Conservation (phyloP, 2,797 vertebrate species). For the Danionella dracula region DNA sequence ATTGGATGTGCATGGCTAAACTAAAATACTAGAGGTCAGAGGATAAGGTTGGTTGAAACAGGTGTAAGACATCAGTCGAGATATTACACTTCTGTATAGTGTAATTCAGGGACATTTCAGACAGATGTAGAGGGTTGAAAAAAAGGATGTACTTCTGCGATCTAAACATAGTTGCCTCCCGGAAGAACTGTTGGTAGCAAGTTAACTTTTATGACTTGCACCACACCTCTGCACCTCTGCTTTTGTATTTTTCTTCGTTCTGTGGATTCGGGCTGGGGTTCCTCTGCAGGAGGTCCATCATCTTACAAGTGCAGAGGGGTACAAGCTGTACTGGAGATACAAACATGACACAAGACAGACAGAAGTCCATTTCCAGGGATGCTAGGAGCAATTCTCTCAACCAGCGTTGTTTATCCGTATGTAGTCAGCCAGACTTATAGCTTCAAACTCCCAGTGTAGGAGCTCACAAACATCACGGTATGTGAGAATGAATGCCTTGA, state of each 20-base stretch:
- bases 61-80: not conserved
- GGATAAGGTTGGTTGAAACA: not conserved
- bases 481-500: constrained; percentile 20
- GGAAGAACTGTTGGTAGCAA: not conserved
- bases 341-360: constrained; percentile 21
- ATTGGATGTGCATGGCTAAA: not conserved
- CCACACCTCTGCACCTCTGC: not conserved
- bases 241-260: constrained; percentile 21
- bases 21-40: not conserved
- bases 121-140: not conserved
- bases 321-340: not conserved
- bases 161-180: constrained; percentile 16
- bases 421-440: constrained; percentile 10
- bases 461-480: constrained; percentile 14
- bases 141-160: not conserved
- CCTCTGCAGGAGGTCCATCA: constrained; percentile 13
- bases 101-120: not conserved
- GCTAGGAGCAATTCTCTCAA: constrained; percentile 28
- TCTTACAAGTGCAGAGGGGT: constrained; percentile 18
- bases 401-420: constrained; percentile 11
- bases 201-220: not conserved
- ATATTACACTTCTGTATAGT: not conserved
- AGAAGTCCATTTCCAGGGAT: constrained; percentile 9
- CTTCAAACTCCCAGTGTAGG: not conserved
- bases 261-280: constrained; percentile 23